Conservation (phyloP, 1,140 invertebrate species). For the Apolygus lucorum region DNA sequence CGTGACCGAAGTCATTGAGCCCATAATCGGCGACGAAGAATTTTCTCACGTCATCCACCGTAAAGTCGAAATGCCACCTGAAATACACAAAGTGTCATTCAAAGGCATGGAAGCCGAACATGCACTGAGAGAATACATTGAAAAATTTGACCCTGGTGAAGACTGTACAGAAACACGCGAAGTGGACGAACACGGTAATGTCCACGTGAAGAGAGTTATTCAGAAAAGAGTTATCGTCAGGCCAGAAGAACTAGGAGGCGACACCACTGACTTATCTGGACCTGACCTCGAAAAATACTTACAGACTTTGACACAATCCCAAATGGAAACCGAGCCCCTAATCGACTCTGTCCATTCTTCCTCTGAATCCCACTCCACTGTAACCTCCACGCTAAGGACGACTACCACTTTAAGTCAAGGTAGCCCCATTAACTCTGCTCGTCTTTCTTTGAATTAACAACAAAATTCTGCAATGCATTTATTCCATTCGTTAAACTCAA, state of each 20-base stretch:
- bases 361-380: not conserved
- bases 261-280: slow-evolving; percentile 30
- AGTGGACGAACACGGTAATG: slow-evolving; percentile 44
- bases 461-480: not conserved
- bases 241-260: slow-evolving; percentile 35
- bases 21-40: slow-evolving; percentile 35
- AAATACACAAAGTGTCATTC: slow-evolving; percentile 48
- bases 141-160: slow-evolving; percentile 45
- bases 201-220: slow-evolving; percentile 44
- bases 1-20: slow-evolving; percentile 44
- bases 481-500: not conserved
- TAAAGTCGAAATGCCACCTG: slow-evolving; percentile 43
- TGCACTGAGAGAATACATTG: slow-evolving; percentile 43
- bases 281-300: slow-evolving; percentile 35
- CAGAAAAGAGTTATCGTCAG: slow-evolving; percentile 43
- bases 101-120: slow-evolving; percentile 45
- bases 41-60: slow-evolving; percentile 43
- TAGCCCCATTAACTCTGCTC: slow-evolving; percentile 13
- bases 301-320: slow-evolving; percentile 18
- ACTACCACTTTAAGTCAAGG: slow-evolving; percentile 15
- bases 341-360: not conserved
- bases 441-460: slow-evolving; percentile 11
- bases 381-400: slow-evolving; percentile 9
- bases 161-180: slow-evolving; percentile 43
- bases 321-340: slow-evolving; percentile 7